Evolutionary conservation across 2,113 vertebrate genomes (phyloP).

Genomic region (Hirundichthys speculiger): DNA sequence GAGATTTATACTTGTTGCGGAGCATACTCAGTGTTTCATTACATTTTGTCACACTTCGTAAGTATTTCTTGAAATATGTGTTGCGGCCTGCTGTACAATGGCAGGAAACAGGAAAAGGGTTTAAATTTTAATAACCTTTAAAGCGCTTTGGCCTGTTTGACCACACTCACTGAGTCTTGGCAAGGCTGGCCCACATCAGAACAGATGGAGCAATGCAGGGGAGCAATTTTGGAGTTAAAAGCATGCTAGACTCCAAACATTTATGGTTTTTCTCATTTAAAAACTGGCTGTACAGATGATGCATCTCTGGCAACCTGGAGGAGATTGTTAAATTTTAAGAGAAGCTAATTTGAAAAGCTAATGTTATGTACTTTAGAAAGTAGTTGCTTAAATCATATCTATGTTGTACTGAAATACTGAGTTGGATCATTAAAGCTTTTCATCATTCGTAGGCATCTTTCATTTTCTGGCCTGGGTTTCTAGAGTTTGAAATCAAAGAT

Average conservation of each 20-base stretch:
- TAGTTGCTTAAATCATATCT: too few relatives aligned
- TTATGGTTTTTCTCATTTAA: constrained; percentile 3
- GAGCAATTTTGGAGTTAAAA: constrained; percentile 19
- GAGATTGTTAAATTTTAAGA: neutral
- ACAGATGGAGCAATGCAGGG: constrained; percentile 19
- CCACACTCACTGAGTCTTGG: constrained; percentile 13
- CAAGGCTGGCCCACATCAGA: constrained; percentile 1
- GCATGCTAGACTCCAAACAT: constrained; percentile 12
- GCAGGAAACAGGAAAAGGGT: constrained; percentile 31
- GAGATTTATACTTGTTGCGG: too few relatives aligned
- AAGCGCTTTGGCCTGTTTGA: constrained; percentile 48
- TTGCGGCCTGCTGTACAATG: constrained; percentile 1
- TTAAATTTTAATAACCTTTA: constrained; percentile 57
- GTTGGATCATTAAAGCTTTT: too few relatives aligned
- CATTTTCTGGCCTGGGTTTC: too few relatives aligned
- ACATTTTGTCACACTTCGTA: constrained; percentile 38
- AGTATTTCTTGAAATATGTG: constrained; percentile 47
- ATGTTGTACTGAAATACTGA: too few relatives aligned
- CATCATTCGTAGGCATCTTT: too few relatives aligned
- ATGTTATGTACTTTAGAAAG: too few relatives aligned
- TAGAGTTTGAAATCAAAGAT: too few relatives aligned
- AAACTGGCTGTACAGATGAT: neutral
- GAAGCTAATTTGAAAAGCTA: too few relatives aligned
- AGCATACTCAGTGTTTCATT: constrained; percentile 45
- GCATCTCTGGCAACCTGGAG: constrained; percentile 1